These are phyloP conservation scores for Rhimphoctona megacephalus DNA, from an alignment of 2,888 invertebrate genomes.

Conservation along the genomic window DNA sequence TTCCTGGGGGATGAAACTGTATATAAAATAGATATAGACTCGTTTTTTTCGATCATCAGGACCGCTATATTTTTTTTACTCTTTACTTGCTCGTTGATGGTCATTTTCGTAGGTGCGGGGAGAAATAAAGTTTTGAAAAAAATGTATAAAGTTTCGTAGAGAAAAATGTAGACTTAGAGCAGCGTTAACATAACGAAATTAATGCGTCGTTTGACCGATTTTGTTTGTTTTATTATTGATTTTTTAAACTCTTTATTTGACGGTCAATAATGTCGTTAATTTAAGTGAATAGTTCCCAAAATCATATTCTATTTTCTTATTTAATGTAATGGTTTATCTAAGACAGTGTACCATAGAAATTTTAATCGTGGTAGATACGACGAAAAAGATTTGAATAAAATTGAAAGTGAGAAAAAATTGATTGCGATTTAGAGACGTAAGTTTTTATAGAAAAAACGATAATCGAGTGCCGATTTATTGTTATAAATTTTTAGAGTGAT, in stretches of 20 bases:
- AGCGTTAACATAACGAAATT: no score
- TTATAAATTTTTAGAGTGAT: not conserved
- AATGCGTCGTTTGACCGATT: not conserved
- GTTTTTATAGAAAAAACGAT: not conserved
- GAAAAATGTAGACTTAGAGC: not conserved
- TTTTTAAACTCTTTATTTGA: not conserved
- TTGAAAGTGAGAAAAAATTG: not conserved
- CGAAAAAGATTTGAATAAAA: not conserved
- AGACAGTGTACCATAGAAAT: not conserved
- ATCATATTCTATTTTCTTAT: not conserved
- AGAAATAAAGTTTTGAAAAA: not conserved
- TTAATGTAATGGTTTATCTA: not conserved
- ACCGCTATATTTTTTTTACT: not conserved
- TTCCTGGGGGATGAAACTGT: conserved; percentile 65
- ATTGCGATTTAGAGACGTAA: not conserved
- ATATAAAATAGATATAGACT: conserved; percentile 12
- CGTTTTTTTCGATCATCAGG: conserved; percentile 27
- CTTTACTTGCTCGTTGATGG: conserved; percentile 1
- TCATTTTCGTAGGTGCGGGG: not conserved
- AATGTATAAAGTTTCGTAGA: not conserved
- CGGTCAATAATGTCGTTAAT: not conserved
- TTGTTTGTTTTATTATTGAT: not conserved
- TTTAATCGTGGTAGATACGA: not conserved
- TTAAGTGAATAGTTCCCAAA: conserved; percentile 10
- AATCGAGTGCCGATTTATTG: not conserved